These are phyloP conservation scores for Sardina pilchardus DNA, from an alignment of 2,113 vertebrate genomes.

Conservation along the genomic window DNA sequence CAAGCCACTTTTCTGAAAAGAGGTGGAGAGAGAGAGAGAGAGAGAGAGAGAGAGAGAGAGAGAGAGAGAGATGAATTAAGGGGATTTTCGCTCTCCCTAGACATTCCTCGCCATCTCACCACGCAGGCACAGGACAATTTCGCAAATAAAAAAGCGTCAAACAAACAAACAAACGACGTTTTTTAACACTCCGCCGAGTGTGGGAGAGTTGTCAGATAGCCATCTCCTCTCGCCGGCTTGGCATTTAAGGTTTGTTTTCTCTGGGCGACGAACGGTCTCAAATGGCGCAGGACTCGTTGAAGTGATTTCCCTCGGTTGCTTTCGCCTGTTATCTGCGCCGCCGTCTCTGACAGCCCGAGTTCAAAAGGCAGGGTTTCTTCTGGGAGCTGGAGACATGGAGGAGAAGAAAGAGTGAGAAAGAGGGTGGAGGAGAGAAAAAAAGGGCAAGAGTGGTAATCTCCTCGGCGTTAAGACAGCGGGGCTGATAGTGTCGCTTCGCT, in stretches of 20 bases:
- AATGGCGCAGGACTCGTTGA: conserved; percentile 68
- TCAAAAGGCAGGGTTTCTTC: conserved; percentile 63
- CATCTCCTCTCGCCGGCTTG: conserved; percentile 60
- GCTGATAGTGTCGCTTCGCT: conserved; percentile 69
- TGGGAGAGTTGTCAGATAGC: conserved; percentile 74
- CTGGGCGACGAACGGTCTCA: conserved; percentile 58
- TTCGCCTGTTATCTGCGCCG: conserved; percentile 61
- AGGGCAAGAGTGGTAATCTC: conserved; percentile 23
- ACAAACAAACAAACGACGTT: conserved; percentile 40
- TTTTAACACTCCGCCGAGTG: conserved; percentile 54
- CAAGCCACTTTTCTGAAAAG: not conserved
- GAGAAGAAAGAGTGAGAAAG: conserved; percentile 17
- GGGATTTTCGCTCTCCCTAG: not conserved
- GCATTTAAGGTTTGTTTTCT: conserved; percentile 70
- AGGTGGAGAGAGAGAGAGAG: not conserved
- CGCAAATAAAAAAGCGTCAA: conserved; percentile 29
- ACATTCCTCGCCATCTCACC: conserved; percentile 8
- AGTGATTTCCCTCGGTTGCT: conserved; percentile 55
- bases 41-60: not conserved
- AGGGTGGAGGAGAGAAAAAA: conserved; percentile 12
- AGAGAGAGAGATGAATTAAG: not conserved
- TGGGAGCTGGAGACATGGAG: conserved; percentile 58
- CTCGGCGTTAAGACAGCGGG: conserved; percentile 45
- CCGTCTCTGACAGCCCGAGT: conserved; percentile 64
- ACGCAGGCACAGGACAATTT: conserved; percentile 14